Evolutionary conservation across 1,140 invertebrate genomes (phyloP).

Genomic region (Pteromalus puparum): DNA sequence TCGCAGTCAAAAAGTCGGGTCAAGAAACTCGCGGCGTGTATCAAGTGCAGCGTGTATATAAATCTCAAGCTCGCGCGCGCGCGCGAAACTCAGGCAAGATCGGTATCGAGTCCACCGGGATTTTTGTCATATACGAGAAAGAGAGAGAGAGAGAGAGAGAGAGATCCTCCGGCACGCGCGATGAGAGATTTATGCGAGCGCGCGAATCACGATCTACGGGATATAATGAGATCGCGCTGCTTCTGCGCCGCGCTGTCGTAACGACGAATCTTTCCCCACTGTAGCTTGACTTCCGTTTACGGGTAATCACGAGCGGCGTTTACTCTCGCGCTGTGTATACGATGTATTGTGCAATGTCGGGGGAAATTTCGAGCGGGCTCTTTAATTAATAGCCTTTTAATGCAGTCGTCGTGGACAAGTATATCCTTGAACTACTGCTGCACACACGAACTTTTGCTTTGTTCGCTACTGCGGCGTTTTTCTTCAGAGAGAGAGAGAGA

Average conservation of each 20-base stretch:
- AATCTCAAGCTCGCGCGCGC: neutral
- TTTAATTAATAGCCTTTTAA: constrained; percentile 46
- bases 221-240: neutral
- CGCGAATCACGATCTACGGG: neutral
- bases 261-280: constrained; percentile 40
- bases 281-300: constrained; percentile 37
- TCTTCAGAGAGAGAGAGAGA: no score
- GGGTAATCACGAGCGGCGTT: constrained; percentile 10
- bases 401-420: constrained; percentile 20
- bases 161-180: neutral
- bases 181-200: neutral
- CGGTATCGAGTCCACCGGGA: neutral
- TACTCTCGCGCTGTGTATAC: neutral
- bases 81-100: neutral
- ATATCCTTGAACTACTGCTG: neutral
- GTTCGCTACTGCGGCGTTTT: neutral
- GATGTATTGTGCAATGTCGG: constrained; percentile 1
- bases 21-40: neutral
- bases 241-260: constrained; percentile 24
- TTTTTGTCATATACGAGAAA: neutral
- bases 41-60: neutral
- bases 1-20: neutral
- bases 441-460: neutral
- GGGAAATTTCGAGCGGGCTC: constrained; percentile 20
- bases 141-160: neutral